Evolutionary conservation across 2,797 vertebrate genomes (phyloP).

Genomic region (Poecilia velifera): DNA sequence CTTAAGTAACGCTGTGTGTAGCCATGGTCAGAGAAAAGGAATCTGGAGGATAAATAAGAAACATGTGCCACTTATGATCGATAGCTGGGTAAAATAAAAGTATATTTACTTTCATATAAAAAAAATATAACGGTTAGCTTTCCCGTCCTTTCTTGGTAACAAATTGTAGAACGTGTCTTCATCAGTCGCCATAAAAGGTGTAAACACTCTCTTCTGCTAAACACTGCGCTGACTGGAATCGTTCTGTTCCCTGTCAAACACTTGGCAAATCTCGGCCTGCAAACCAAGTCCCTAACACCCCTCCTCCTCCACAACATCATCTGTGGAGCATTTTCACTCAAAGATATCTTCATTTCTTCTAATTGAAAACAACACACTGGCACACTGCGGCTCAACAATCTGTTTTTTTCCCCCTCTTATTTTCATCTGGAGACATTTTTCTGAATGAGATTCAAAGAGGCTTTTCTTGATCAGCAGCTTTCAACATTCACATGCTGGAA

Average conservation of each 20-base stretch:
- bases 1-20: background rate
- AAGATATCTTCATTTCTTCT: conserved; percentile 1
- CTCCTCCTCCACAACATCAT: background rate
- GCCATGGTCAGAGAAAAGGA: background rate
- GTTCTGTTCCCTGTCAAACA: background rate
- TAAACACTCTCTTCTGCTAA: background rate
- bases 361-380: conserved; percentile 12
- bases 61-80: background rate
- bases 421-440: conserved; percentile 34
- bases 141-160: background rate
- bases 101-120: background rate
- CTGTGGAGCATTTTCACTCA: background rate
- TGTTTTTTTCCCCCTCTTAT: background rate
- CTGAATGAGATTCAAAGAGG: conserved; percentile 37
- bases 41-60: background rate
- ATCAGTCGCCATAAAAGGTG: background rate
- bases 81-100: background rate
- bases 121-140: background rate
- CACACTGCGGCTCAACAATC: conserved; percentile 40
- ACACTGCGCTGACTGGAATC: background rate
- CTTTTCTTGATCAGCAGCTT: conserved; percentile 55
- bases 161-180: background rate
- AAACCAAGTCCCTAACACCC: background rate
- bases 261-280: background rate
- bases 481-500: conserved; percentile 48